Base-by-base conservation (phyloP, 2,888 invertebrate species). In the Aleiodes leptofemur region DNA sequence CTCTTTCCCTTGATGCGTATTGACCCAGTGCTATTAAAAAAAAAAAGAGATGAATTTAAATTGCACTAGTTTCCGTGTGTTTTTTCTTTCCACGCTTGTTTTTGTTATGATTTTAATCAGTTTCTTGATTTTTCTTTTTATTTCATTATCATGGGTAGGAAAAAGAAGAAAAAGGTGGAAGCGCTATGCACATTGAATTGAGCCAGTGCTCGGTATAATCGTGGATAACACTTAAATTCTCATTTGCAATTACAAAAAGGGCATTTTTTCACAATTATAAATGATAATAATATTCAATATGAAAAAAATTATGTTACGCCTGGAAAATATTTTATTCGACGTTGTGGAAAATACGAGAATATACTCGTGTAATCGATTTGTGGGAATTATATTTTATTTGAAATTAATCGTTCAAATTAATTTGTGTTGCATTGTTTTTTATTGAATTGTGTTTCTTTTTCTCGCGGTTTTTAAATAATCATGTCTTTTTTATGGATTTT, bases 251-350 rank as follows among this genome's bases (percentile, higher is more conserved):
- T 70, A 38, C 48, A 61, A 43, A 11, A 43, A 56, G 53, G 64
- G 75, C 56, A 23, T 23, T 68, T 68, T 68, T 51, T 68, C 50
- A 50, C 14, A 1, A 34, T 68, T 53, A 14, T 23, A 48, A 48
- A 64, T 48, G 51, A 29, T 50, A 68, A 29, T 61, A 14, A 34
- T 38, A 64, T 73, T 8, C 43, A 43, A 68, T 69, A 23, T 23
- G 23, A 23, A 57, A 78, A 78, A 78, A 72, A 69, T 78, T 80
- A 64, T 75, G 78, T 81, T 81, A 77, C 79, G 78, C 80, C 66
- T 78, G 76, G 55, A 69, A 57, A 50, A 68, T 43, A 23, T 23
- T 23, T 23, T 43, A 6, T 51, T 80, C 77, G 78, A 48, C 77
- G 77, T 78, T 72, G 79, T 79, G 79, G 76, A 82, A 82, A 76